Evolutionary conservation across 2,113 vertebrate genomes (phyloP).

Genomic region (Cyprinodon tularosa): DNA sequence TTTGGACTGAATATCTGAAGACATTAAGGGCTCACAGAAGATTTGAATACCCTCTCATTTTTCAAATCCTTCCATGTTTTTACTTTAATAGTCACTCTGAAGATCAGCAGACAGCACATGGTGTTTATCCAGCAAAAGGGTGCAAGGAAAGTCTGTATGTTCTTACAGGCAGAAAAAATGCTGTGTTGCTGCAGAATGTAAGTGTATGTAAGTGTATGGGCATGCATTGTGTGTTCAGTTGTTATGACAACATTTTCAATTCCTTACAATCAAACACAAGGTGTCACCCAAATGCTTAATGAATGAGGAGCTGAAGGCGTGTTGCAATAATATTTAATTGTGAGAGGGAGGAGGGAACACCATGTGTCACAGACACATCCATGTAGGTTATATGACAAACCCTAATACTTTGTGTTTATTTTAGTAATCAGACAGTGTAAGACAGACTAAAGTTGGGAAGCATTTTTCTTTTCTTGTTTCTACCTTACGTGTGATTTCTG

Average conservation of each 20-base stretch:
- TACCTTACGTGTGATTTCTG: constrained; percentile 33
- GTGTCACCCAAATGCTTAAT: constrained; percentile 18
- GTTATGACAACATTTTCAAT: constrained; percentile 26
- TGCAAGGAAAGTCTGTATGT: constrained; percentile 19
- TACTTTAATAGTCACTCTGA: constrained; percentile 38
- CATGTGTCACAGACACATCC: not conserved
- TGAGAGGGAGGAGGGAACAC: not conserved
- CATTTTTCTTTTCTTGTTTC: not conserved
- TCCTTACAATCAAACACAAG: constrained; percentile 26
- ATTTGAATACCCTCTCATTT: constrained; percentile 46
- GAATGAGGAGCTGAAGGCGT: constrained; percentile 41
- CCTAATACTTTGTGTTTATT: constrained; percentile 31
- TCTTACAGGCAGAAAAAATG: constrained; percentile 38
- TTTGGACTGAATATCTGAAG: constrained; percentile 52
- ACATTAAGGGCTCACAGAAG: constrained; percentile 71
- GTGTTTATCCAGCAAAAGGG: constrained; percentile 28
- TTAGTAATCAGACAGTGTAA: constrained; percentile 32
- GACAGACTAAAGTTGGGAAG: constrained; percentile 2
- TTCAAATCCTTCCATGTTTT: constrained; percentile 36
- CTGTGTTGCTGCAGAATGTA: constrained; percentile 36
- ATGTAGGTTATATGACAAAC: constrained; percentile 26
- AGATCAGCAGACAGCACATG: constrained; percentile 30
- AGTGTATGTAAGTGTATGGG: constrained; percentile 39
- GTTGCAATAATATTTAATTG: constrained; percentile 65
- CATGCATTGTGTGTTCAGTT: constrained; percentile 34